Percentiles rank a stretch among this genome's conserved stretches.
Conservation (phyloP, 2,113 vertebrate genomes). For the Azemiops feae region DNA sequence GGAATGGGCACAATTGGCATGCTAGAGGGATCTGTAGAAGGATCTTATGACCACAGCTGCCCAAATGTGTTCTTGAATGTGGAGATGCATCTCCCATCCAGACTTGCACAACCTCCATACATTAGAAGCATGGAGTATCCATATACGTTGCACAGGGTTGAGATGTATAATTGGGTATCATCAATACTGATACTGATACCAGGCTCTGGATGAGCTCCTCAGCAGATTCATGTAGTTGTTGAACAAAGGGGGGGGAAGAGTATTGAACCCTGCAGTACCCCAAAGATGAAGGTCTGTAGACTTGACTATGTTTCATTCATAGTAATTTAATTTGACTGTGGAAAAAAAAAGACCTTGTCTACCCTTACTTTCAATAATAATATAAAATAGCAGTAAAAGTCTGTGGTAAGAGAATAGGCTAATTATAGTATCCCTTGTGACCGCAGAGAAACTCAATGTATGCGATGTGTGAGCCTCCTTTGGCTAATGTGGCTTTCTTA, state of each 20-base stretch:
- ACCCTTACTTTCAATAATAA: neutral
- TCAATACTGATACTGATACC: neutral
- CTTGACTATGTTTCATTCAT: neutral
- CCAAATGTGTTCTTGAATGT: neutral
- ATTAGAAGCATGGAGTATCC: neutral
- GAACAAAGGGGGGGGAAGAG: neutral
- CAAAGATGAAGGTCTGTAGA: neutral
- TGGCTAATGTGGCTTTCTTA: constrained; percentile 8
- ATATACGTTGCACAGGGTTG: neutral
- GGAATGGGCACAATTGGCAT: neutral
- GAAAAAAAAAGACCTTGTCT: neutral
- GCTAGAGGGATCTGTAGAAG: neutral
- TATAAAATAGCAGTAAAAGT: neutral
- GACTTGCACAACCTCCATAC: neutral
- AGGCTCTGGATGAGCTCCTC: neutral
- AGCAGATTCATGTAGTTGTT: neutral
- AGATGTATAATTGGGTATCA: neutral
- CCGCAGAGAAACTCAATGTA: neutral
- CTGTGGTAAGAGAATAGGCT: neutral
- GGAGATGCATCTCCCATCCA: neutral
- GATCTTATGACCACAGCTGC: neutral
- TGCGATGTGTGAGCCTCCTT: neutral
- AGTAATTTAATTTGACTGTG: neutral
- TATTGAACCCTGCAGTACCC: neutral
- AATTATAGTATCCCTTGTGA: neutral